These are phyloP conservation scores for Etheostoma perlongum DNA, from an alignment of 2,797 vertebrate genomes.

Conservation along the genomic window DNA sequence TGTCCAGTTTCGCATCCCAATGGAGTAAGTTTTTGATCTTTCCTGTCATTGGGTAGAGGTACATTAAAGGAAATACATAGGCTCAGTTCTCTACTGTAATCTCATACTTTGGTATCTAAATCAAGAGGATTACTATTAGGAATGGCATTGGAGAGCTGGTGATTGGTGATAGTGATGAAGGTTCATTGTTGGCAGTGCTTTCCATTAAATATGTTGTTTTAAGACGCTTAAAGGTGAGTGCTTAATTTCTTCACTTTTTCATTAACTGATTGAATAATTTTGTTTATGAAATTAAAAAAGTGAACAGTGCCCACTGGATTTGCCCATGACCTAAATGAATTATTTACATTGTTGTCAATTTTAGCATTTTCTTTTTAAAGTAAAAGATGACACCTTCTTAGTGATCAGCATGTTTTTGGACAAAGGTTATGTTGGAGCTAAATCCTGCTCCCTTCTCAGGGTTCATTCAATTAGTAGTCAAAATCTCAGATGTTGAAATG, in stretches of 20 bases:
- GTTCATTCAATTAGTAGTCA: too few relatives aligned
- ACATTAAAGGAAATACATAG: background rate
- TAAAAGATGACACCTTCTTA: background rate
- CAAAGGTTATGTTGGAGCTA: too few relatives aligned
- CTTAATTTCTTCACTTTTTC: background rate
- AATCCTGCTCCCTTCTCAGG: too few relatives aligned
- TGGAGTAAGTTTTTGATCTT: conserved; percentile 89
- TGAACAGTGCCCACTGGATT: background rate
- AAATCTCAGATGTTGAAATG: too few relatives aligned
- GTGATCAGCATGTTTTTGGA: background rate
- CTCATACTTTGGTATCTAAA: background rate
- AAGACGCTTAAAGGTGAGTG: background rate
- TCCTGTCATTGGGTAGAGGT: background rate
- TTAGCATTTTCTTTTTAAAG: background rate
- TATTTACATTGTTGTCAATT: background rate
- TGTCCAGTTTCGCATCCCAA: conserved; percentile 94
- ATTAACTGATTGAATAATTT: background rate
- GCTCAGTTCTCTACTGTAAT: background rate
- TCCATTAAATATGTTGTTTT: background rate
- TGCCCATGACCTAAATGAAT: background rate
- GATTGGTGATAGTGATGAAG: background rate
- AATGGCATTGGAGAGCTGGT: background rate
- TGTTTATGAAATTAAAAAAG: background rate
- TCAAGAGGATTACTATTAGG: background rate
- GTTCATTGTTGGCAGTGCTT: background rate